A percentile compares a stretch with the other conserved stretches of the same genome.
phyloP scores from a whole-genome alignment of 2,888 invertebrate genomes.

The Ligdia adustata region DNA sequence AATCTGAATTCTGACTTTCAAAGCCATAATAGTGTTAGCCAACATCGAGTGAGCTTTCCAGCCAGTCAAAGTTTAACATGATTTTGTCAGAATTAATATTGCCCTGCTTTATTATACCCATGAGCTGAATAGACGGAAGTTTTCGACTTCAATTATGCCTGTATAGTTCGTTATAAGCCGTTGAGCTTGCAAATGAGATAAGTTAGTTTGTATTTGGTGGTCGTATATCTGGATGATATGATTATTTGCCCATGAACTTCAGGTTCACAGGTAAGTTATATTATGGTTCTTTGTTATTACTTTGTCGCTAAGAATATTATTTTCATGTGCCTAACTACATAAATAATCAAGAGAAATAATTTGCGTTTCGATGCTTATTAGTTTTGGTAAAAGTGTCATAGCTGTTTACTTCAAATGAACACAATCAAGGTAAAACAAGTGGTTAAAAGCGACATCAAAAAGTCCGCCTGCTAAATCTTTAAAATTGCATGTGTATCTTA shows the following conservation, averaged over 20 bases:
- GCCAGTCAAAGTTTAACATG: slow-evolving; percentile 31
- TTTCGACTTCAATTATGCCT: slow-evolving; percentile 29
- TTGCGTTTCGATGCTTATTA: too few relatives aligned
- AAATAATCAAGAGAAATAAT: too few relatives aligned
- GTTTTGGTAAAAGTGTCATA: too few relatives aligned
- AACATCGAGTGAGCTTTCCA: slow-evolving; percentile 30
- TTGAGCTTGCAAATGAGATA: slow-evolving; percentile 23
- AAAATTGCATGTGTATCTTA: too few relatives aligned
- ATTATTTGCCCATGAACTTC: slow-evolving; percentile 1
- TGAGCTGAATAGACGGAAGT: slow-evolving; percentile 26
- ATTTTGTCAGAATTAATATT: slow-evolving; percentile 39
- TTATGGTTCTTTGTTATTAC: background rate
- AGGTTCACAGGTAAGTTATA: background rate
- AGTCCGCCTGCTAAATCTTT: too few relatives aligned
- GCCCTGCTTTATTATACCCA: slow-evolving; percentile 32
- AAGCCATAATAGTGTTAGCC: slow-evolving; percentile 32
- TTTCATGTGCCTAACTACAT: too few relatives aligned
- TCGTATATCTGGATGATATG: slow-evolving; percentile 24
- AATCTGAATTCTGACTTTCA: slow-evolving; percentile 24
- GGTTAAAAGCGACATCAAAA: too few relatives aligned
- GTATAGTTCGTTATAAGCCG: slow-evolving; percentile 20
- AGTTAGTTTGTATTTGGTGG: slow-evolving; percentile 16
- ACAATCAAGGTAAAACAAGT: too few relatives aligned
- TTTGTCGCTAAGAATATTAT: too few relatives aligned
- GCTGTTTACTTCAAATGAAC: too few relatives aligned